Evolutionary conservation across 2,797 vertebrate species (phyloP), one percentile per base, ranked within the genome.

Genomic region (Microchirus variegatus): DNA sequence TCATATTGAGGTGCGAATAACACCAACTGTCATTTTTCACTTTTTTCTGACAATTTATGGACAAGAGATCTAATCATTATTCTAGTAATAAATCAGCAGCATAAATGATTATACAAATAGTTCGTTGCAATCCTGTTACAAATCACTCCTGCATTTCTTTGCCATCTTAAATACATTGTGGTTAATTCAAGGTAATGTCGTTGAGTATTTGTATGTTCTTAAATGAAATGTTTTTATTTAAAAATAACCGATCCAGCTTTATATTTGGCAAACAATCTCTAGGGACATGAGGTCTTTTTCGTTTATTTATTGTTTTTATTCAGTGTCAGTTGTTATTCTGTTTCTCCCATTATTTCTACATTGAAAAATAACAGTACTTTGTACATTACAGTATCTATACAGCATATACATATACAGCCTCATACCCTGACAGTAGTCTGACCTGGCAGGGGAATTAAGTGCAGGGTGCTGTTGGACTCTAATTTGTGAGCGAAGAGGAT

Each of bases 401-500:
- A 40, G 13, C 10, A 40, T 40, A 10, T 40, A 57, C 63, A 67
- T 45, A 38, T 50, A 59, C 18, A 11, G 57, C 36, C 46, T 73
- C 50, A 22, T 66, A 66, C 65, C 53, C 79, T 70, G 67, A 80
- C 68, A 67, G 59, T 81, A 59, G 70, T 80, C 67, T 60, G 63
- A 61, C 56, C 78, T 84, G 84, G 83, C 85, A 75, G 57, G 63
- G 77, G 79, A 83, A 82, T 89, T 81, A 83, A 62, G 81, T 73
- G 42, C 37, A 15, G 63, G 64, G 43, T 75, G 64, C 78, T 71
- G 45, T 90, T 87, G 82, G 78, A 84, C 77, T 88, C 78, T 87
- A 79, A 87, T 90, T 84, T 87, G 80, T 81, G 61, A 80, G 82
- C 41, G 78, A 89, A 85, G 83, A 82, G 87, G 89, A 89, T 91